Conservation (phyloP, 2,888 invertebrate genomes). For the Stenodera caucasica region DNA sequence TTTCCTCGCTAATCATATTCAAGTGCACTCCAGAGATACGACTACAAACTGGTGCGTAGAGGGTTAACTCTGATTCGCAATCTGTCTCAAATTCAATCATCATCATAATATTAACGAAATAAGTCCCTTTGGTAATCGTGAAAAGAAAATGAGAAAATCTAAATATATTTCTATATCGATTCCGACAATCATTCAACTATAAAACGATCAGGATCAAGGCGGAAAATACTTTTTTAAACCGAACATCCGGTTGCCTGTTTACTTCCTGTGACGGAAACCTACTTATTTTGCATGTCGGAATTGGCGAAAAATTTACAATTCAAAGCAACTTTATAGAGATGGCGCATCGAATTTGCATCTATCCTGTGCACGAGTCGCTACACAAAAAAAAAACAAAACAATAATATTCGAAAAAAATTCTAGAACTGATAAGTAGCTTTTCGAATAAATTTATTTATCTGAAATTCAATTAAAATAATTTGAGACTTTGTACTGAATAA, state of each 20-base stretch:
- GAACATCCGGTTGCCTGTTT: constrained; percentile 44
- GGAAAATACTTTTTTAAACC: constrained; percentile 47
- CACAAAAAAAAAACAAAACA: no score
- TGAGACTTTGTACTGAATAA: no score
- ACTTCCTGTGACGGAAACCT: constrained; percentile 46
- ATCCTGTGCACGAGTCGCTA: background rate
- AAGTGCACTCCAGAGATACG: constrained; percentile 46
- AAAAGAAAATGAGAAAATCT: no score
- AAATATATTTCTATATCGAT: no score
- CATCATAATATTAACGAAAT: no score
- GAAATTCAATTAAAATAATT: no score
- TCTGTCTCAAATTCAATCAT: constrained; percentile 3
- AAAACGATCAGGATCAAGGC: constrained; percentile 49
- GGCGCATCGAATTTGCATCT: constrained; percentile 21
- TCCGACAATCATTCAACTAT: constrained; percentile 33
- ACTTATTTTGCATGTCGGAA: constrained; percentile 49
- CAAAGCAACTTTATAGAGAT: constrained; percentile 35
- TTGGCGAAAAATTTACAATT: constrained; percentile 49
- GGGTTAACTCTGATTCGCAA: constrained; percentile 8
- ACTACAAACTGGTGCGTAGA: constrained; percentile 33
- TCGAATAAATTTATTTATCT: no score
- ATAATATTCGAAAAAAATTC: no score
- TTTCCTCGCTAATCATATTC: constrained; percentile 46
- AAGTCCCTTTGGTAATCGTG: no score
- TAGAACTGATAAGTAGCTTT: no score